phyloP scores from a whole-genome alignment of 1,140 invertebrate species.

The Schmidtea mediterranea region DNA sequence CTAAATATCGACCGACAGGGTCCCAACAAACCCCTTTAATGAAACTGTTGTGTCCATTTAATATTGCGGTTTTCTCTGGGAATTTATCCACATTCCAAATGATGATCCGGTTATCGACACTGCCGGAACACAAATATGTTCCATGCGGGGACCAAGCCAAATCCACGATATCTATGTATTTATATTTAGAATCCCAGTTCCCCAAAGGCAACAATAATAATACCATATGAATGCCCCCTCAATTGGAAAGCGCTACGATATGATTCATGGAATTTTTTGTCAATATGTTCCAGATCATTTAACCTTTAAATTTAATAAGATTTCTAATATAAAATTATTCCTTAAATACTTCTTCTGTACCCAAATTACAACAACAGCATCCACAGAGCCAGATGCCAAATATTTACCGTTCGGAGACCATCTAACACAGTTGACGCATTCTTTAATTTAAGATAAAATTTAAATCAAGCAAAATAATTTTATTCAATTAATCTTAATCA shows the following conservation, averaged over 20 bases:
- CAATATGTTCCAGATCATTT: not conserved
- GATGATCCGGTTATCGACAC: conserved; percentile 77
- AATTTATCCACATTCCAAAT: conserved; percentile 38
- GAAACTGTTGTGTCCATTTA: conserved; percentile 65
- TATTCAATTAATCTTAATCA: too few relatives aligned
- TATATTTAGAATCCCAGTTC: too few relatives aligned
- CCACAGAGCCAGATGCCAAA: conserved; percentile 73
- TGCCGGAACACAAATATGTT: conserved; percentile 66
- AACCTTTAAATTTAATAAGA: not conserved
- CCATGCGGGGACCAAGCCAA: conserved; percentile 79
- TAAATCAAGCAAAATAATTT: too few relatives aligned
- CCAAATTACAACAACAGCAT: conserved; percentile 89
- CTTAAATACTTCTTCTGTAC: conserved; percentile 31
- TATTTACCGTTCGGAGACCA: conserved; percentile 65
- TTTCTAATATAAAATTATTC: not conserved
- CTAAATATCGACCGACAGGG: conserved; percentile 78
- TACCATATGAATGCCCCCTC: not conserved
- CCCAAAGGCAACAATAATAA: not conserved
- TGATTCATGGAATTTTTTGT: too few relatives aligned
- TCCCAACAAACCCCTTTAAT: conserved; percentile 90
- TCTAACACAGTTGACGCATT: conserved; percentile 81
- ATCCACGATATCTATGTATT: conserved; percentile 31
- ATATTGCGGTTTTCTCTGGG: conserved; percentile 26
- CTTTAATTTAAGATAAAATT: conserved; percentile 28
- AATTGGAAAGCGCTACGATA: too few relatives aligned